Percentiles rank a stretch among this genome's conserved stretches.
phyloP scores from a whole-genome alignment of 2,113 vertebrate genomes.

The Taxidea taxus region DNA sequence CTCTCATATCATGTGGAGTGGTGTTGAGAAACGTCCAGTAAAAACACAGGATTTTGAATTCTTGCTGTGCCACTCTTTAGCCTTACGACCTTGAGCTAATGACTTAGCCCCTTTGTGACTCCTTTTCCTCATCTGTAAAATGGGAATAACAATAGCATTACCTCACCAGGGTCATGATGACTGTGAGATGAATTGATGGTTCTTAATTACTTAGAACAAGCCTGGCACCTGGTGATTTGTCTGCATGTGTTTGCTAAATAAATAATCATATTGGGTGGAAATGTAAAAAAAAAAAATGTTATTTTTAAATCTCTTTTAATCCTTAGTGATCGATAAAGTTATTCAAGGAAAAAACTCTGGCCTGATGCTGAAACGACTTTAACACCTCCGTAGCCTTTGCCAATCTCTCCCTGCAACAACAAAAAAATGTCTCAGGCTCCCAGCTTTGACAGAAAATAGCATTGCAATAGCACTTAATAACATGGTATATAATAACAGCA shows the following conservation, averaged over 20 bases:
- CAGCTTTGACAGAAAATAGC: not conserved
- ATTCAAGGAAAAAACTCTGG: not conserved
- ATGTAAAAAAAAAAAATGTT: not conserved
- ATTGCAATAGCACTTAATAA: not conserved
- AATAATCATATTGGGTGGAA: not conserved
- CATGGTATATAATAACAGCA: not conserved
- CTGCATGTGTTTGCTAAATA: not conserved
- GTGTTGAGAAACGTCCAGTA: not conserved
- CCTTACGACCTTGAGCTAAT: not conserved
- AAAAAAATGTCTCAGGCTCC: not conserved
- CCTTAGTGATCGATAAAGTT: not conserved
- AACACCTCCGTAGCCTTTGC: not conserved
- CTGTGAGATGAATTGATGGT: not conserved
- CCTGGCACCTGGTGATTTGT: not conserved
- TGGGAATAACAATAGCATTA: not conserved
- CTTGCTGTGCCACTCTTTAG: not conserved
- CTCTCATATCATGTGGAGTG: too few species aligned
- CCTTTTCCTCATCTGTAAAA: not conserved
- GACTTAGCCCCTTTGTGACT: not conserved
- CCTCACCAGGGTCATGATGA: not conserved
- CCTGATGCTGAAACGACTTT: not conserved
- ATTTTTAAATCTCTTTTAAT: not conserved
- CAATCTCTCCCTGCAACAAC: not conserved
- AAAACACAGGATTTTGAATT: not conserved
- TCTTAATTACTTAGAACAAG: not conserved